Conservation (phyloP, 1,140 invertebrate species). For the Rhizoglyphus robini region DNA sequence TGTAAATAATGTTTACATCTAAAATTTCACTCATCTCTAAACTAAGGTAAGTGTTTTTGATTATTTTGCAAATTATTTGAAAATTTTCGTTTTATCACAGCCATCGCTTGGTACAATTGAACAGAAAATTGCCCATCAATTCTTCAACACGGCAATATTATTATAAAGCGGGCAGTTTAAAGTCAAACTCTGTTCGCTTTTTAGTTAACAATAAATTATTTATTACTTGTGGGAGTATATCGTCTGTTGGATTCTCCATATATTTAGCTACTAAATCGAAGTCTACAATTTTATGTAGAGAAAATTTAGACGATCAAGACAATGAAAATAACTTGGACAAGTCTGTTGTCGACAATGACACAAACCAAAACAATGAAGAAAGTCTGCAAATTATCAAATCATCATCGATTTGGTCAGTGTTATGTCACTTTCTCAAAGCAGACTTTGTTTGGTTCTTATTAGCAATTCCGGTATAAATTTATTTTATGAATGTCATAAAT, state of each 20-base stretch:
- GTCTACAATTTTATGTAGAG: background rate
- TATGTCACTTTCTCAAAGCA: slow-evolving; percentile 2
- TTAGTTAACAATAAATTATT: no score
- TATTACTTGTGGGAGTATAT: background rate
- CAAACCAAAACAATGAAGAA: background rate
- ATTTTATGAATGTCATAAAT: background rate
- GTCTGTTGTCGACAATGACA: background rate
- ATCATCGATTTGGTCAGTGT: background rate
- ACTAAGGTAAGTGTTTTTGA: no score
- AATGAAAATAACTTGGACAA: background rate
- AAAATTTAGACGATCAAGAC: background rate
- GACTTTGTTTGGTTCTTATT: slow-evolving; percentile 9
- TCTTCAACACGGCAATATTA: no score
- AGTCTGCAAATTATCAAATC: no score
- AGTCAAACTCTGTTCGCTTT: no score
- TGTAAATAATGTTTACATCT: no score
- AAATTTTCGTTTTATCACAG: no score
- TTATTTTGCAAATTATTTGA: no score
- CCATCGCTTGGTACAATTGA: no score
- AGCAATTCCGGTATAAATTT: background rate
- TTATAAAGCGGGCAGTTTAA: no score
- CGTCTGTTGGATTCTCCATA: background rate
- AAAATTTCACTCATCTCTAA: no score
- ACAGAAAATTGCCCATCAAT: no score
- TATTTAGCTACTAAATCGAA: background rate